Evolutionary conservation across 2,888 invertebrate genomes (phyloP), one percentile per base, ranked within the genome.

Genomic region (Dryocosmus kuriphilus): DNA sequence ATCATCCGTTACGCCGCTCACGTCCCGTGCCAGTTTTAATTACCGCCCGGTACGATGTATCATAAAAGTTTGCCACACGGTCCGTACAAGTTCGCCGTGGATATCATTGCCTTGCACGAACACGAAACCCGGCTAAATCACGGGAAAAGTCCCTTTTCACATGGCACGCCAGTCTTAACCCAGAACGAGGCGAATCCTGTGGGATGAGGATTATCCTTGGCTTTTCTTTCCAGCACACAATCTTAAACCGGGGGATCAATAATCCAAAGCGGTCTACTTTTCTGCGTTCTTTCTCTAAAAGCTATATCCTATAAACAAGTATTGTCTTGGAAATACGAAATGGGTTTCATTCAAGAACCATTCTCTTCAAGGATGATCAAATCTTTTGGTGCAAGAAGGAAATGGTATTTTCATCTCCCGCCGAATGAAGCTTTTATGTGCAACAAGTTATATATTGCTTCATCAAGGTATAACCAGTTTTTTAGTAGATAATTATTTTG

Each of bases 11-110:
- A 67, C 78, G 67, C 74, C 57, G 67, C 77, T 77, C 77, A 77
- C 77, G 77, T 77, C 71, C 30, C 77, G 62, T 41, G 78, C 75
- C 78, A 78, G 78, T 78, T 78, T 78, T 78, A 78, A 78, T 78
- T 78, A 78, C 75, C 32, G 75, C 57, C 41, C 73, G n/a, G 75
- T 73, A 61, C 73, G 60, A 77, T 77, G 77, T 77, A 77, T 77
- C 77, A 77, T 77, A 78, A 78, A 75, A 78, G 65, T 75, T 77
- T 46, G 27, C 51, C 19, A n/a, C 67, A 71, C 51, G 71, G 71
- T 30, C 51, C 71, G 51, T 71, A 51, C 51, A 71, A 51, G 71
- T 51, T 71, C 51, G 27, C 27, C 7, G 11, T 71, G 71, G 71
- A 71, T 71, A 71, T 71, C 71, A 71, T 71, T 71, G 71, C 27